Percentiles rank a stretch among this genome's conserved stretches.
Evolutionary conservation across 1,140 invertebrate species (phyloP).

Genomic region (Halictus rubicundus): DNA sequence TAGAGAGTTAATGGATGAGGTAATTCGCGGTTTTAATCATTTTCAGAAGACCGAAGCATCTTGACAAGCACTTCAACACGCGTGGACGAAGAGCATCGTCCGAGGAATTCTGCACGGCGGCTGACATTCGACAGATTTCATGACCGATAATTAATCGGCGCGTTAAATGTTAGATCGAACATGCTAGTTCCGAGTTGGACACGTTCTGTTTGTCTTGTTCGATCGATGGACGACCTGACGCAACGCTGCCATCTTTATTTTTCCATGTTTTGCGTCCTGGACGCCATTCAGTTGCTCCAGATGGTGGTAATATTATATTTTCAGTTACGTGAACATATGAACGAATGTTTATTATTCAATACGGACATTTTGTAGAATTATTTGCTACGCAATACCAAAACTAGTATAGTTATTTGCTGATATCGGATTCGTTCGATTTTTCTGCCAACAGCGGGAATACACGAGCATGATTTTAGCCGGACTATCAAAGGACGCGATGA

Average conservation of each 20-base stretch:
- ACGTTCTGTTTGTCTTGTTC: not conserved
- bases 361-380: no score
- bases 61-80: not conserved
- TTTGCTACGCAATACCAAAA: no score
- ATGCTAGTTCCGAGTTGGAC: slow-evolving; percentile 6
- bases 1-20: no score
- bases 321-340: no score
- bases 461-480: not conserved
- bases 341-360: no score
- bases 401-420: no score
- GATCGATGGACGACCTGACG: not conserved
- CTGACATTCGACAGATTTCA: slow-evolving; percentile 18
- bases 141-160: slow-evolving; percentile 14
- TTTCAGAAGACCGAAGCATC: no score
- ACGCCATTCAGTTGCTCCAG: not conserved
- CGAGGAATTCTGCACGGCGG: not conserved
- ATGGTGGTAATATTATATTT: no score
- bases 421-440: no score
- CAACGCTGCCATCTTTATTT: not conserved
- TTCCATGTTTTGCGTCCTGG: not conserved
- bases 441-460: no score
- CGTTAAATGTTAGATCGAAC: slow-evolving; percentile 20
- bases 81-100: no score
- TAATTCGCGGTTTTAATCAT: slow-evolving; percentile 2
- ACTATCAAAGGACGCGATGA: not conserved